A percentile compares a stretch with the other conserved stretches of the same genome.
Conservation (phyloP, 2,797 vertebrate genomes). For the Amniataba percoides region DNA sequence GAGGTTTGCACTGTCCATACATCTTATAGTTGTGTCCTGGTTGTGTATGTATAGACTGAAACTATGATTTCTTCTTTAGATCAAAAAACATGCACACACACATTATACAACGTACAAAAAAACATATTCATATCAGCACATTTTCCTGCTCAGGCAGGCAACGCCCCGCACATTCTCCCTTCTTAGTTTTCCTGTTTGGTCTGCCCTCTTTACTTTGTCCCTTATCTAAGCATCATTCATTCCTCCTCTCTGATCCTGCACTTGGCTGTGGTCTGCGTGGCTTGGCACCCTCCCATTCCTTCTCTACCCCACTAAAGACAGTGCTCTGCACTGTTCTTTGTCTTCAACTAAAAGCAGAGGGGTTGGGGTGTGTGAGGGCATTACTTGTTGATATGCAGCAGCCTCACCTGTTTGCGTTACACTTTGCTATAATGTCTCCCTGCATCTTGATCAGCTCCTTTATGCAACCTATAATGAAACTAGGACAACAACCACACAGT, state of each 20-base stretch:
- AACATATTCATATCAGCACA: slow-evolving; percentile 74
- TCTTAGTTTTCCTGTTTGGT: slow-evolving; percentile 89
- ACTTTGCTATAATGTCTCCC: slow-evolving; percentile 22
- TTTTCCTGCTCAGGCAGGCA: slow-evolving; percentile 72
- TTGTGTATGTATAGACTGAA: neutral
- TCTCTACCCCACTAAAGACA: slow-evolving; percentile 67
- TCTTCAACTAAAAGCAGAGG: slow-evolving; percentile 60
- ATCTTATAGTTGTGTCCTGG: neutral
- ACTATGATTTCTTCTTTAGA: neutral
- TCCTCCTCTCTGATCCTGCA: slow-evolving; percentile 84
- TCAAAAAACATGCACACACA: slow-evolving; percentile 1
- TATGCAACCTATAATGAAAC: neutral
- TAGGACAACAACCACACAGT: neutral
- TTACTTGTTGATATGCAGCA: slow-evolving; percentile 59
- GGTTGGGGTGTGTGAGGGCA: slow-evolving; percentile 39
- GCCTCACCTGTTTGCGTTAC: slow-evolving; percentile 70
- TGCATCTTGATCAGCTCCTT: slow-evolving; percentile 3
- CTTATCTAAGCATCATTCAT: slow-evolving; percentile 88
- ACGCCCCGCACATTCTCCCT: slow-evolving; percentile 78
- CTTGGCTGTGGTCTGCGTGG: slow-evolving; percentile 80
- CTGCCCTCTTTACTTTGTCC: slow-evolving; percentile 85
- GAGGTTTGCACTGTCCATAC: neutral
- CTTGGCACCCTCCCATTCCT: slow-evolving; percentile 79
- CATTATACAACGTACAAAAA: slow-evolving; percentile 33
- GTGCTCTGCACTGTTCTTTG: slow-evolving; percentile 77